Evolutionary conservation across 2,113 vertebrate species (phyloP), one percentile per base, ranked within the genome.

Genomic region (Crypturellus undulatus): DNA sequence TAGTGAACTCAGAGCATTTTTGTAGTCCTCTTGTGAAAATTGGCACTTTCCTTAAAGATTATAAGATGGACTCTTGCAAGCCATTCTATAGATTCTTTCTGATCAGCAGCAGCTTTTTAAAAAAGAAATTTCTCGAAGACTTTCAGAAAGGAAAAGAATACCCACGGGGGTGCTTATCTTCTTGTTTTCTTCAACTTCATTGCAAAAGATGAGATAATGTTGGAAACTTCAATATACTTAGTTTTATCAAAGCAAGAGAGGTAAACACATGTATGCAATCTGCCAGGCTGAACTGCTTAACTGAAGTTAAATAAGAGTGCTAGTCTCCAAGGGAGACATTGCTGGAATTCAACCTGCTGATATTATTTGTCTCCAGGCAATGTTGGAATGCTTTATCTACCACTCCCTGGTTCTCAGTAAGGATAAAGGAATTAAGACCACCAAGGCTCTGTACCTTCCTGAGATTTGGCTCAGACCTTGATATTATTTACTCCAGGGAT

Each of bases 371-470:
- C 70, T 94, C 49, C 25, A 88, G 65, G 65, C 70, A 84, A 13
- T 72, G 24, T 34, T 94, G 87, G 79, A 95, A 84, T 91, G 87
- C 49, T 68, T 90, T 65, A 68, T 49, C 54, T 90, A 52, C 91
- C 87, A 69, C 90, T 93, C 93, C 94, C 75, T 94, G 76, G 42
- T 90, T 96, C 86, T 85, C 56, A 87, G 36, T 87, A 59, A 77
- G 18, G 79, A 70, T 79, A 38, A 84, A 94, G 63, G 38, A 38
- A 82, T 76, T 67, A 91, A 90, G 94, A 96, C 94, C 95, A 96
- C 91, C 92, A 92, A 75, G 73, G 80, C 54, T 96, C 90, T 92
- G 56, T 72, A 90, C 65, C 49, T 87, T 84, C 79, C 63, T 93
- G 70, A 82, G 67, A 90, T 49, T 2, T 97, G 82, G 63, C 83